Evolutionary conservation across 2,797 vertebrate genomes (phyloP), one percentile per base, ranked within the genome.

Genomic region (Naso thynnoides): DNA sequence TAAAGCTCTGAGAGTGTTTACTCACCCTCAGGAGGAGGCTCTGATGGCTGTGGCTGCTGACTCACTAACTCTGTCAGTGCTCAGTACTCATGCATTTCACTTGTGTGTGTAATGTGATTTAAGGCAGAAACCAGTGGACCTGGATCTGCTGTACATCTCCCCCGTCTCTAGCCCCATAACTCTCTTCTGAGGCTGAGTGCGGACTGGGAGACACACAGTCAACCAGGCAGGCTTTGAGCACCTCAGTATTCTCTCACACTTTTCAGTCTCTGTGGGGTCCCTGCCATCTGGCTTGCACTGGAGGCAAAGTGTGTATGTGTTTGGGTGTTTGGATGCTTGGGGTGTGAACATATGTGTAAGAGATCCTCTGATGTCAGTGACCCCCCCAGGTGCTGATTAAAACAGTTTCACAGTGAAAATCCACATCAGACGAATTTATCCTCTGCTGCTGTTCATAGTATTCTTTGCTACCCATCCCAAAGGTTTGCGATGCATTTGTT

Each of bases 361-460:
- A 86, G 61, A 78, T 64, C 61, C 68, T 85, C 49, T 83, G 74
- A 78, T 88, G 82, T 85, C 44, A 19, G 52, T 33, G 64, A 23
- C 66, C 45, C 85, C 84, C 73, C 50, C 67, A 78, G 87, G 86
- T 85, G 84, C 81, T 84, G 85, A 88, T 92, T 86, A 87, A 89
- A 78, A 75, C 63, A 26, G 56, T 85, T 84, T 82, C 66, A 73
- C 38, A 18, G 68, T 64, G 61, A 69, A 84, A 82, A 84, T 67
- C 41, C 62, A 81, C 73, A 78, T 76, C 69, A 73, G 62, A 56
- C 57, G 24, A 47, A 76, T 57, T 62, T 53, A 41, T 62, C 29
- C 26, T 61, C 53, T 60, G 53, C 63, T 8, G 61, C 27, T 58
- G 47, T 69, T 79, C 49, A 36, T 61, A 10, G 11, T 49, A 19